These are phyloP conservation scores for Sclerodermus sp. DNA, from an alignment of 2,888 invertebrate species.

Conservation along the genomic window DNA sequence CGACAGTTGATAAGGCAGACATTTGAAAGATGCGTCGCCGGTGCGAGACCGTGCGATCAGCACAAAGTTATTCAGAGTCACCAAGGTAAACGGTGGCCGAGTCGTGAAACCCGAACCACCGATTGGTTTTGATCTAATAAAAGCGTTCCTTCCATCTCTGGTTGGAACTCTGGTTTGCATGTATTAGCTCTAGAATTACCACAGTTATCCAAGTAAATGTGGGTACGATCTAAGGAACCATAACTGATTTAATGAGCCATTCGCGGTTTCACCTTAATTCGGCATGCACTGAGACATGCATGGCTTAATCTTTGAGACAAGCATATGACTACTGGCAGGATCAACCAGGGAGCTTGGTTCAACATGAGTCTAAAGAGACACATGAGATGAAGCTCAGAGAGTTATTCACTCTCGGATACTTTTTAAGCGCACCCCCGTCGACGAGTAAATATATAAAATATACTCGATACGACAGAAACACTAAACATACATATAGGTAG, in stretches of 20 bases:
- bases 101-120: slow-evolving; percentile 25
- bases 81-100: slow-evolving; percentile 43
- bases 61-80: slow-evolving; percentile 59
- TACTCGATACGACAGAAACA: too few species aligned
- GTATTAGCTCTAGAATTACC: slow-evolving; percentile 71
- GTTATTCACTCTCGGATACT: too few species aligned
- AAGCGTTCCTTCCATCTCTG: slow-evolving; percentile 54
- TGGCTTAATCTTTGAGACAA: slow-evolving; percentile 71
- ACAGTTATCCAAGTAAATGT: slow-evolving; percentile 64
- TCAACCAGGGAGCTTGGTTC: slow-evolving; percentile 52
- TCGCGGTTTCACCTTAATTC: slow-evolving; percentile 62
- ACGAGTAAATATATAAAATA: too few species aligned
- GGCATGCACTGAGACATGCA: slow-evolving; percentile 68
- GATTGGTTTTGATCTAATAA: slow-evolving; percentile 17
- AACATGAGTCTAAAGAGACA: too few species aligned
- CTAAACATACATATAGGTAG: too few species aligned
- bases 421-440: too few species aligned
- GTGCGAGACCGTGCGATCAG: slow-evolving; percentile 52
- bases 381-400: too few species aligned
- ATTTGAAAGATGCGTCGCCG: slow-evolving; percentile 67
- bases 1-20: slow-evolving; percentile 71
- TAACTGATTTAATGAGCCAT: slow-evolving; percentile 67
- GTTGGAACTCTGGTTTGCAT: slow-evolving; percentile 61
- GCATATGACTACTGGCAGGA: slow-evolving; percentile 65
- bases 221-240: slow-evolving; percentile 61